Evolutionary conservation across 2,888 invertebrate genomes (phyloP).

Genomic region (Scaptomyza cyrtandrae): DNA sequence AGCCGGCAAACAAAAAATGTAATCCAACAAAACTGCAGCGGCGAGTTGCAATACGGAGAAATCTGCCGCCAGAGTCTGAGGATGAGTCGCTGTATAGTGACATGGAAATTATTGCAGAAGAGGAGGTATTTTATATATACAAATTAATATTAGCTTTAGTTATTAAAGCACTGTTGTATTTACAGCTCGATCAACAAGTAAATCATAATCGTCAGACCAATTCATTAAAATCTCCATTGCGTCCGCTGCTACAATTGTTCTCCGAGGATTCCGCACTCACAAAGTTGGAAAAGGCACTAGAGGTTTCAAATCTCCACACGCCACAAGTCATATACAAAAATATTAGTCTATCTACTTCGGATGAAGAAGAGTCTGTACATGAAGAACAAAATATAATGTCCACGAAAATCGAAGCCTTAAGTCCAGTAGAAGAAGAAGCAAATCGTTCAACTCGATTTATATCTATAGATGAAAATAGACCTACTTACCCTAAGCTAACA

Average conservation of each 20-base stretch:
- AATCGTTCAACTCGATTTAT: not conserved
- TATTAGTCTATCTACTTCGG: constrained; percentile 38
- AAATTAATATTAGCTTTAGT: not conserved
- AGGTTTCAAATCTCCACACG: not conserved
- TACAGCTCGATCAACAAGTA: constrained; percentile 7
- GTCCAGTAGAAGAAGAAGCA: not conserved
- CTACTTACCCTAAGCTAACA: not conserved
- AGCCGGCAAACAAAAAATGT: constrained; percentile 3
- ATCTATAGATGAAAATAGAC: not conserved
- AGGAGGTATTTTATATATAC: constrained; percentile 21
- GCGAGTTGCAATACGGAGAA: not conserved
- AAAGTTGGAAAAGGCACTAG: not conserved
- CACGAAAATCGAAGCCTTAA: not conserved
- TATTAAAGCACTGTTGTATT: not conserved
- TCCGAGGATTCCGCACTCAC: constrained; percentile 25
- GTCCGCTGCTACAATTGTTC: constrained; percentile 39
- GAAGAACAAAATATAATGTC: constrained; percentile 2
- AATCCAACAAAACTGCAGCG: constrained; percentile 6
- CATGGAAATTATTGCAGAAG: constrained; percentile 1
- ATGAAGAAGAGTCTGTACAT: constrained; percentile 6
- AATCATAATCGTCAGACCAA: constrained; percentile 7
- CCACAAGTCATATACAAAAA: constrained; percentile 23
- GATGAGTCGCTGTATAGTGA: constrained; percentile 7
- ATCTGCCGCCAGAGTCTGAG: not conserved
- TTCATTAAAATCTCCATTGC: constrained; percentile 20